phyloP scores from a whole-genome alignment of 2,888 invertebrate genomes.

The Oligia fasciuncula region DNA sequence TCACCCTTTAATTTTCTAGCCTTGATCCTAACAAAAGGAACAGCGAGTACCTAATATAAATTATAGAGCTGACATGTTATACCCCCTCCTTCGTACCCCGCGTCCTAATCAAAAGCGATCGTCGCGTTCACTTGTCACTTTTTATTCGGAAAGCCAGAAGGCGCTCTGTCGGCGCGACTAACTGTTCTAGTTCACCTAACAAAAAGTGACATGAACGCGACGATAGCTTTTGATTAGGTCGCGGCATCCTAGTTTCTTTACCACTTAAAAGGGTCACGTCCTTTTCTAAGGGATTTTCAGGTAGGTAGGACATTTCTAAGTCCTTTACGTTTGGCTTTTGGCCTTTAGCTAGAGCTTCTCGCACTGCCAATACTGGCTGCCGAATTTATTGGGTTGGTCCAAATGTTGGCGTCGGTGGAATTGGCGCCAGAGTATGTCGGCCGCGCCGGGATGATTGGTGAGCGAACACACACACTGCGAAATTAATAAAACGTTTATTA shows the following conservation, averaged over 20 bases:
- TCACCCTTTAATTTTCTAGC: background rate
- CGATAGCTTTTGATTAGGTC: background rate
- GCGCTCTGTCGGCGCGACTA: background rate
- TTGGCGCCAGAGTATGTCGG: slow-evolving; percentile 91
- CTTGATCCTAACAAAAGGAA: background rate
- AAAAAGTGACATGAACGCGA: background rate
- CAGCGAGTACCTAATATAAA: background rate
- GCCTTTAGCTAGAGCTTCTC: slow-evolving; percentile 57
- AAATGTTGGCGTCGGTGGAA: slow-evolving; percentile 88
- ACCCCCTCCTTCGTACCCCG: background rate
- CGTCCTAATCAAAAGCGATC: background rate
- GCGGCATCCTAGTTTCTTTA: background rate
- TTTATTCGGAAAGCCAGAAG: background rate
- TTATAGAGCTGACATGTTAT: too few species aligned
- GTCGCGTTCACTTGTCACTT: background rate
- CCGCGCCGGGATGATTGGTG: slow-evolving; percentile 94
- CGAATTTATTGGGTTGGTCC: slow-evolving; percentile 92
- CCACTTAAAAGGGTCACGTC: background rate
- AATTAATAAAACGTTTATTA: slow-evolving; percentile 18
- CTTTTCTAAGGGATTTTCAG: background rate
- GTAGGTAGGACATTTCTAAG: background rate
- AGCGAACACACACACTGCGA: slow-evolving; percentile 94
- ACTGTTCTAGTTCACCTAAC: background rate
- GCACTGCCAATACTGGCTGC: slow-evolving; percentile 79
- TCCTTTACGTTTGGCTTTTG: background rate